Evolutionary conservation across 64 coral and sea anemone genomes (phyloP), one percentile per base, ranked within the genome.

Genomic region (Porites australiensis): DNA sequence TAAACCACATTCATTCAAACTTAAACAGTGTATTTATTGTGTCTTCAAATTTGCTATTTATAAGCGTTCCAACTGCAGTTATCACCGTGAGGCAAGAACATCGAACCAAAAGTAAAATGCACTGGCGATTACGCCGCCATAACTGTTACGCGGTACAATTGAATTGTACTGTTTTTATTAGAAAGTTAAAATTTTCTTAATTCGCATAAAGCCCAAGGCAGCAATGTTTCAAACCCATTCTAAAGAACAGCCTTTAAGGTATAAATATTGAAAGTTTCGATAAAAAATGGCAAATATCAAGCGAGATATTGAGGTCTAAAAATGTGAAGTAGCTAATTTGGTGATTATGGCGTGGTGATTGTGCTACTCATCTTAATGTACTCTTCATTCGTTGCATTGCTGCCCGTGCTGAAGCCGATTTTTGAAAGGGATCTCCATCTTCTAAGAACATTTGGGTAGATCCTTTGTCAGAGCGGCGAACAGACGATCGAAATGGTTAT

Each of bases 131-230:
- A 70, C 23, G 68, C 68, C 68, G 21, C 19, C 68, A 70, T 70
- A 23, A 70, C 23, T 21, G 68, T 70, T 70, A 27, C 19, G 68
- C 8, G 21, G 21, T 70, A 70, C 68, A 20, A 23, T 70, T 23
- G 68, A 70, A 70, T 70, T 82, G 45, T 58, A 82, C 79, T 82
- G 79, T 82, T 57, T 82, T 61, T 58, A 59, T 82, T 61, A 59
- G 22, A 70, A 70, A 20, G 3, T 82, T 82, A 58, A 58, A 59
- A 82, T 61, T 43, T 82, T 82, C 55, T 82, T 60, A 12, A 82
- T 59, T 50, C 27, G 52, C 79, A 82, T 19, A 82, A 57, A 82
- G 18, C 49, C 13, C 50, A 18, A 58, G 27, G 27, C 58, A 58
- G 51, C 23, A 58, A 23, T 22, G 58, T 44, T 44, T 82, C 55